Evolutionary conservation across 64 coral and sea anemone species (phyloP), one percentile per base, ranked within the genome.

Genomic region (Montipora efflorescens): DNA sequence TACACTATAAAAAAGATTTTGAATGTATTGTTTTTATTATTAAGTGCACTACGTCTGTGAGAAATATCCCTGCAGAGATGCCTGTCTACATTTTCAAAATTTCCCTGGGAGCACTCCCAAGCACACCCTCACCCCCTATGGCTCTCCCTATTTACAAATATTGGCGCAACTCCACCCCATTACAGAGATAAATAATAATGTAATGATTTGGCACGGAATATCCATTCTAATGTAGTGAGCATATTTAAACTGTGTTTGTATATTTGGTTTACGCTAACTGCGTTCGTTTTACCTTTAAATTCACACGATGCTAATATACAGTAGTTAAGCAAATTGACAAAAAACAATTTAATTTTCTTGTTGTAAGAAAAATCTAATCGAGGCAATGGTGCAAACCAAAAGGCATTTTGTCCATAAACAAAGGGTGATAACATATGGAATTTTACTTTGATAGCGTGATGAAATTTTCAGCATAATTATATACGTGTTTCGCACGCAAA

Each of bases 391-490:
- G 5, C 18, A 13, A 71, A 19, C 82, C 62, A 49, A 8, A 22
- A 70, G 82, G 82, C 69, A 85, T 71, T 64, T 85, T 84, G 44
- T 67, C 67, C 67, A 71, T 85, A 44, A 70, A 16, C 15, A 20
- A 10, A 22, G 18, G 19, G 45, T 23, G 22, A 57, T 57, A 57
- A 57, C 7, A 84, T 84, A 19, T 68, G 59, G 81, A 84, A 84
- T 84, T 69, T 70, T 9, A 48, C 58, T 83, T 83, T 71, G 44
- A 20, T n/a, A 18, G 45, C 43, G 43, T 64, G 69, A 64, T 85
- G 61, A 67, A 85, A 85, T 85, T 62, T 71, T 69, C 67, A 64
- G 82, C 82, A 85, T 85, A 85, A 85, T 85, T 36, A 49, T 85
- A 71, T 70, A 59, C 49, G 82, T 67, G 10, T 71, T 20, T 70